These are phyloP conservation scores for Pseudococcus viburni DNA, from an alignment of 2,888 invertebrate species.

Conservation along the genomic window DNA sequence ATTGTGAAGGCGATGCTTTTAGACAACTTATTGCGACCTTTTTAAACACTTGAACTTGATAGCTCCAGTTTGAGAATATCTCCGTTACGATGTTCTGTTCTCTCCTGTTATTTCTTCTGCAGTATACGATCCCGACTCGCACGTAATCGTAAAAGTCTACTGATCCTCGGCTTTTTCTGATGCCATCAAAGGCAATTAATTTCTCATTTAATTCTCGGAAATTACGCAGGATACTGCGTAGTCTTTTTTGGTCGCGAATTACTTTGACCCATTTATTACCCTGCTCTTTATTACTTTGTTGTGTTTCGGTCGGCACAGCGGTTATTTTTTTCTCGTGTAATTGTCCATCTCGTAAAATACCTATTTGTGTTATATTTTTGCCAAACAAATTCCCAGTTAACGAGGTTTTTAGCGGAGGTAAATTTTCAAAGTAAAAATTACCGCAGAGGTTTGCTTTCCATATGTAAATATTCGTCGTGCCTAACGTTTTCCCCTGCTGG, in stretches of 20 bases:
- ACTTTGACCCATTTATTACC: conserved; percentile 9
- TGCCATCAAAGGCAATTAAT: conserved; percentile 16
- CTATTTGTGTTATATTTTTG: not conserved
- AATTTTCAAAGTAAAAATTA: not conserved
- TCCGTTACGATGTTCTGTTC: not conserved
- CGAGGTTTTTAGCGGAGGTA: conserved; percentile 15
- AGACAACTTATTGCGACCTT: conserved; percentile 37
- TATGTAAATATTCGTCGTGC: not conserved
- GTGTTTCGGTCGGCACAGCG: not conserved
- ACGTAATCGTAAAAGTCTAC: not conserved
- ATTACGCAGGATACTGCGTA: not conserved
- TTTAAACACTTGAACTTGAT: conserved; percentile 49
- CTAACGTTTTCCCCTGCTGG: not conserved
- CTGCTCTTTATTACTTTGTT: not conserved
- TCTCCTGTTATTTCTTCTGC: not conserved
- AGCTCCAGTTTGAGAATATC: conserved; percentile 28
- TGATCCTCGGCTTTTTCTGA: not conserved
- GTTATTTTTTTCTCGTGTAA: not conserved
- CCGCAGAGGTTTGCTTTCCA: not conserved
- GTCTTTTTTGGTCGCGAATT: conserved; percentile 7
- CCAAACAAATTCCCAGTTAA: not conserved
- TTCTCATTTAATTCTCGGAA: not conserved
- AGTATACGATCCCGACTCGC: not conserved
- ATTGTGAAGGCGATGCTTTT: conserved; percentile 12
- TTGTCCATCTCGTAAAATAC: not conserved